These are phyloP conservation scores for Brachionus rubens DNA, from an alignment of 1,140 invertebrate species.

Conservation along the genomic window DNA sequence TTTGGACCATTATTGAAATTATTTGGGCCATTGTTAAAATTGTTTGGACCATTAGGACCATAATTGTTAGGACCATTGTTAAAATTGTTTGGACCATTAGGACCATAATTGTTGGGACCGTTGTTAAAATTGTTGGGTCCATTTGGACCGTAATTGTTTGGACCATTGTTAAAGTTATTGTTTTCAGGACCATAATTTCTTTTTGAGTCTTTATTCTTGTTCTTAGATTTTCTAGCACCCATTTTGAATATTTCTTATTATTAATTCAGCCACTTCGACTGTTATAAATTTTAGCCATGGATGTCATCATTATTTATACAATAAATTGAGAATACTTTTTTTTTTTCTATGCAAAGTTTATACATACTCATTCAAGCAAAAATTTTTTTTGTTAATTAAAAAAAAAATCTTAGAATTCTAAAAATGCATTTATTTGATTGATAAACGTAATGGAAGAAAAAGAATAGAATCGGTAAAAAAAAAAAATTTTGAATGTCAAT, in stretches of 20 bases:
- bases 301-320: too few species aligned
- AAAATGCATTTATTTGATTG: too few species aligned
- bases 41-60: neutral
- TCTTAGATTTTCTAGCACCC: conserved; percentile 9
- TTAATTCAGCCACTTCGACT: neutral
- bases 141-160: neutral
- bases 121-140: neutral
- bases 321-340: too few species aligned
- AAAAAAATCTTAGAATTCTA: too few species aligned
- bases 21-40: neutral
- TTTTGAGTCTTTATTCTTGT: neutral
- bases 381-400: too few species aligned
- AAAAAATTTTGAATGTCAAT: too few species aligned
- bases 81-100: neutral
- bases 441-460: too few species aligned
- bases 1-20: too few species aligned
- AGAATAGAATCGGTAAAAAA: too few species aligned
- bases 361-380: too few species aligned
- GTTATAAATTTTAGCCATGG: neutral
- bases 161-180: neutral
- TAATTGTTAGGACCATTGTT: neutral
- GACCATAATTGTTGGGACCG: neutral
- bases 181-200: too few species aligned
- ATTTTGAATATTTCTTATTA: neutral
- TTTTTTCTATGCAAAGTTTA: too few species aligned